These are phyloP conservation scores for Beris morrisii DNA, from an alignment of 2,888 invertebrate genomes.

Conservation along the genomic window DNA sequence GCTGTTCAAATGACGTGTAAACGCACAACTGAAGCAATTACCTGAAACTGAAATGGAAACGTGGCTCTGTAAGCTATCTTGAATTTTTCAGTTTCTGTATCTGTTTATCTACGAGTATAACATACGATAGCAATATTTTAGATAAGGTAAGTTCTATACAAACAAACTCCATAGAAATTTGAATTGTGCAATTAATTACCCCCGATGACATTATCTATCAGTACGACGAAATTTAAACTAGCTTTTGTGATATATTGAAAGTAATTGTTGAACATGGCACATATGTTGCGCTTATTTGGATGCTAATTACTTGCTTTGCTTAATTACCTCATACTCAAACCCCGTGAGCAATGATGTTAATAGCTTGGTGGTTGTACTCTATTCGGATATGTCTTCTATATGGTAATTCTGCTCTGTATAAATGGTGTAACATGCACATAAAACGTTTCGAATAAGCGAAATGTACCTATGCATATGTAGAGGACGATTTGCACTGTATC, in stretches of 20 bases:
- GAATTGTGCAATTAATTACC: slow-evolving; percentile 19
- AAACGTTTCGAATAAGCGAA: too few relatives aligned
- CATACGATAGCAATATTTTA: too few relatives aligned
- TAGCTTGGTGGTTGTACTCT: slow-evolving; percentile 14
- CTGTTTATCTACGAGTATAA: too few relatives aligned
- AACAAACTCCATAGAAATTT: too few relatives aligned
- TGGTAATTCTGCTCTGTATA: slow-evolving; percentile 22
- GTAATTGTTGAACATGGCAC: slow-evolving; percentile 32
- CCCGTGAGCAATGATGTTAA: slow-evolving; percentile 24
- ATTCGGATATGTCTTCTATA: slow-evolving; percentile 16
- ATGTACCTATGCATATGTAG: too few relatives aligned
- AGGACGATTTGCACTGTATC: background rate
- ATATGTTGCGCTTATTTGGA: slow-evolving; percentile 27
- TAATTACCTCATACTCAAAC: slow-evolving; percentile 32
- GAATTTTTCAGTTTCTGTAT: too few relatives aligned
- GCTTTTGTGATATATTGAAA: slow-evolving; percentile 27
- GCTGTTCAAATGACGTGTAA: too few relatives aligned
- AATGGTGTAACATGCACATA: slow-evolving; percentile 14
- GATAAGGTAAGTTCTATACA: too few relatives aligned
- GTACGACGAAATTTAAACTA: slow-evolving; percentile 27
- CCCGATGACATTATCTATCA: slow-evolving; percentile 20
- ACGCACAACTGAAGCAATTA: too few relatives aligned
- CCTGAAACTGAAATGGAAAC: too few relatives aligned
- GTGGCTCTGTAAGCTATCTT: too few relatives aligned
- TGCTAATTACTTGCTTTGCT: slow-evolving; percentile 33